These are phyloP conservation scores for Erithacus rubecula DNA, from an alignment of 2,797 vertebrate genomes.

Conservation along the genomic window DNA sequence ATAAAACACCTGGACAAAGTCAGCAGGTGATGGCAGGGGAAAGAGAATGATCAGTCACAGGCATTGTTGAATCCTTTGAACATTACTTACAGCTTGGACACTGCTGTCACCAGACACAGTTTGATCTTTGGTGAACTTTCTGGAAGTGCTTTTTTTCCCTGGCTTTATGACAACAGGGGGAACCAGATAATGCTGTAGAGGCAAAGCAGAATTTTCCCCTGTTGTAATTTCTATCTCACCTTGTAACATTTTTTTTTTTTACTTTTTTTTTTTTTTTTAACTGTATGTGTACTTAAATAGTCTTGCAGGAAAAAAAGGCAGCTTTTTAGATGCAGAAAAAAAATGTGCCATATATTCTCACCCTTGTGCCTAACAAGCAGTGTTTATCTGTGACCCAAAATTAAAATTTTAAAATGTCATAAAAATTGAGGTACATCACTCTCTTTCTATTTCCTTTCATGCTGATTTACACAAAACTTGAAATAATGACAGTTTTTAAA, in stretches of 20 bases:
- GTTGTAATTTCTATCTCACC: slow-evolving; percentile 40
- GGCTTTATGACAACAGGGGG: slow-evolving; percentile 69
- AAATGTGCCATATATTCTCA: neutral
- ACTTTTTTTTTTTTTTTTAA: slow-evolving; percentile 15
- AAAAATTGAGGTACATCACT: neutral
- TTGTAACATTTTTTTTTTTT: slow-evolving; percentile 30
- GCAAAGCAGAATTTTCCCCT: slow-evolving; percentile 29
- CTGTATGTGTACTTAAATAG: neutral
- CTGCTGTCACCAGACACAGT: slow-evolving; percentile 89
- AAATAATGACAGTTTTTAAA: neutral
- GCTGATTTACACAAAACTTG: neutral
- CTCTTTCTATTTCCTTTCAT: neutral
- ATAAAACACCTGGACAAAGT: slow-evolving; percentile 90
- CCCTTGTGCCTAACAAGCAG: neutral
- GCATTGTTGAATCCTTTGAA: slow-evolving; percentile 87
- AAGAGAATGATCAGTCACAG: slow-evolving; percentile 84
- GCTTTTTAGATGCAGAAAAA: neutral
- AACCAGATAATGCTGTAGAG: slow-evolving; percentile 66
- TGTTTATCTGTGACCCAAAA: neutral
- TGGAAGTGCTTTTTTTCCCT: slow-evolving; percentile 79
- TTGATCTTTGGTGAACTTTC: slow-evolving; percentile 89
- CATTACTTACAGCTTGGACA: slow-evolving; percentile 86
- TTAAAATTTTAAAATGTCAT: neutral
- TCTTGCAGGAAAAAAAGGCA: neutral
- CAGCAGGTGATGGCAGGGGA: slow-evolving; percentile 86